These are phyloP conservation scores for Dicerorhinus sumatrensis DNA, from an alignment of 2,113 vertebrate genomes.

Conservation along the genomic window DNA sequence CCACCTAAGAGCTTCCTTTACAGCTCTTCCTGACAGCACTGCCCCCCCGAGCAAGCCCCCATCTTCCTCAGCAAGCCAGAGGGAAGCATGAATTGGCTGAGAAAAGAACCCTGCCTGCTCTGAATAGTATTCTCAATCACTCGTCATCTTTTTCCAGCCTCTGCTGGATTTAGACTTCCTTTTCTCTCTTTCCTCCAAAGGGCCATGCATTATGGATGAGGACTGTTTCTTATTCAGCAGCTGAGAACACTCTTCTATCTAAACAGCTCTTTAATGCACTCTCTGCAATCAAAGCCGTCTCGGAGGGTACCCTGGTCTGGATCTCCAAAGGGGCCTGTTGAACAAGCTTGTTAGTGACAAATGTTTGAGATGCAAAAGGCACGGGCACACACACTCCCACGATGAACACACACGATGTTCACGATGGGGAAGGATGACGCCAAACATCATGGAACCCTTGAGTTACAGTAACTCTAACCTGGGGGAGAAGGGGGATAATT, in stretches of 20 bases:
- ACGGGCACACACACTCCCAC: accelerated
- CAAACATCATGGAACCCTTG: accelerated
- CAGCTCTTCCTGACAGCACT: not conserved
- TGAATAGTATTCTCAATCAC: constrained; percentile 9
- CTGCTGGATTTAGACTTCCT: constrained; percentile 69
- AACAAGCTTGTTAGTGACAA: not conserved
- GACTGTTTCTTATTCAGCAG: constrained; percentile 63
- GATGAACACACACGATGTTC: accelerated
- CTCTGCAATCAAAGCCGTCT: not conserved
- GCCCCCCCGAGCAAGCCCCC: too few species aligned
- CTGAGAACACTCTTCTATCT: constrained; percentile 38
- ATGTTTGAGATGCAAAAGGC: not conserved
- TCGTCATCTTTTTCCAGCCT: constrained; percentile 54
- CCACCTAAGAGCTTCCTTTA: not conserved
- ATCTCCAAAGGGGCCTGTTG: not conserved
- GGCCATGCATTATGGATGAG: constrained; percentile 77
- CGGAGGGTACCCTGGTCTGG: not conserved
- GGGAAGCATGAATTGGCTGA: not conserved
- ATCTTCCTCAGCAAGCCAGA: accelerated
- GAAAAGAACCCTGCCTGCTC: not conserved
- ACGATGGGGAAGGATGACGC: not conserved
- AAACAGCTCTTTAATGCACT: not conserved
- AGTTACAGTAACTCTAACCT: not conserved
- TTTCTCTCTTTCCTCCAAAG: constrained; percentile 22
- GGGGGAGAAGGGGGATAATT: too few species aligned